phyloP scores from a whole-genome alignment of 2,888 invertebrate species.

The Myopa tessellatipennis region DNA sequence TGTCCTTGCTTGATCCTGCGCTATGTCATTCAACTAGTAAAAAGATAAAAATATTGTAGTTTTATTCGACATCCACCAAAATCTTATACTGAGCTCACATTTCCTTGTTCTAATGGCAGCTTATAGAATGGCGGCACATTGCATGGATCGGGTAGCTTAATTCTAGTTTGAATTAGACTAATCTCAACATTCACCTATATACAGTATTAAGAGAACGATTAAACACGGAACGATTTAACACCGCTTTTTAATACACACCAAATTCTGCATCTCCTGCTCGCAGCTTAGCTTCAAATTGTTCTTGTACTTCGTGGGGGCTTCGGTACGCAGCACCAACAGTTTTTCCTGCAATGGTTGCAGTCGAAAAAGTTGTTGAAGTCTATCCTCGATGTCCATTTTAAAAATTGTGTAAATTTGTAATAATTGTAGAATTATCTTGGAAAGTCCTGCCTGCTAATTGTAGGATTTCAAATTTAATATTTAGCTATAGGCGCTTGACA shows the following conservation, averaged over 20 bases:
- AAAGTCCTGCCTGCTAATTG: too few species aligned
- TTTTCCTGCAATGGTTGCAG: slow-evolving; percentile 47
- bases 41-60: too few species aligned
- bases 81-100: too few species aligned
- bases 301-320: slow-evolving; percentile 47
- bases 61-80: too few species aligned
- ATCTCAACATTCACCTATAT: slow-evolving; percentile 44
- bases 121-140: background rate
- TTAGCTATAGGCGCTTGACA: too few species aligned
- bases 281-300: slow-evolving; percentile 41
- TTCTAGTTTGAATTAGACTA: slow-evolving; percentile 42
- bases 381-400: slow-evolving; percentile 42
- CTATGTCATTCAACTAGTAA: background rate
- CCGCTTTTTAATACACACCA: background rate
- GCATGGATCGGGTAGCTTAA: slow-evolving; percentile 39
- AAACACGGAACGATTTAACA: background rate
- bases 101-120: background rate
- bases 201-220: background rate
- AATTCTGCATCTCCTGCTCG: background rate
- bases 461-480: too few species aligned
- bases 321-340: slow-evolving; percentile 45
- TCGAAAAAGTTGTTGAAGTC: slow-evolving; percentile 46
- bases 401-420: too few species aligned
- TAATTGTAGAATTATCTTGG: too few species aligned
- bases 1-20: background rate